Evolutionary conservation across 2,797 vertebrate species (phyloP), one percentile per base, ranked within the genome.

Genomic region (Okamejei kenojei): DNA sequence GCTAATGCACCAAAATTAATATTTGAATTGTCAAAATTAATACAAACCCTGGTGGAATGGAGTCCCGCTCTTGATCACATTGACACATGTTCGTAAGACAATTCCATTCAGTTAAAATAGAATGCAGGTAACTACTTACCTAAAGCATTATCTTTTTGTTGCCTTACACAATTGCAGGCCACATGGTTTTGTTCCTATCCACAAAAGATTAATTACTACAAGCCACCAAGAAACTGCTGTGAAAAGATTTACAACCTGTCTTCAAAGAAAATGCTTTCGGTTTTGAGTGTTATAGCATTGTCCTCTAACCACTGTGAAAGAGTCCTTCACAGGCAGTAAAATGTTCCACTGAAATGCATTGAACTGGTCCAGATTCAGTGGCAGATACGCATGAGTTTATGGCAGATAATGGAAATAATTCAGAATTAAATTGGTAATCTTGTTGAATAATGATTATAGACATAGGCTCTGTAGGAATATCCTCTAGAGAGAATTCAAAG

Each of bases 11-110:
- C 35, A 38, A 74, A 90, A 68, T 90, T n/a, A 19, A 90, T 68
- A 91, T 32, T 73, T 73, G 88, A 91, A 32, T 38, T 91, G 88
- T 35, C 35, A 38, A 32, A 91, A 91, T 65, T 73, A 13, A 23
- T 38, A 65, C 68, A 91, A 73, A 73, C n/a, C 35, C 19, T 26
- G 23, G 68, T 73, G 26, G 35, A 45, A 91, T 73, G 68, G 32
- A 73, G 11, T 91, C 32, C 35, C 73, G 68, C 8, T 91, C 88
- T 91, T 38, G 19, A 74, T 91, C 88, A 91, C 23, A 45, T 19
- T 73, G 45, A 91, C 35, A 91, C 35, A 38, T 91, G 38, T 73
- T 71, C 74, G n/a, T 26, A 74, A 91, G 88, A 38, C 88, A 45
- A 35, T 91, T 45, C 32, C 88, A 45, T 74, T 73, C 68, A 74